phyloP scores from a whole-genome alignment of 2,113 vertebrate species.

The Apistogramma diplotaenia region DNA sequence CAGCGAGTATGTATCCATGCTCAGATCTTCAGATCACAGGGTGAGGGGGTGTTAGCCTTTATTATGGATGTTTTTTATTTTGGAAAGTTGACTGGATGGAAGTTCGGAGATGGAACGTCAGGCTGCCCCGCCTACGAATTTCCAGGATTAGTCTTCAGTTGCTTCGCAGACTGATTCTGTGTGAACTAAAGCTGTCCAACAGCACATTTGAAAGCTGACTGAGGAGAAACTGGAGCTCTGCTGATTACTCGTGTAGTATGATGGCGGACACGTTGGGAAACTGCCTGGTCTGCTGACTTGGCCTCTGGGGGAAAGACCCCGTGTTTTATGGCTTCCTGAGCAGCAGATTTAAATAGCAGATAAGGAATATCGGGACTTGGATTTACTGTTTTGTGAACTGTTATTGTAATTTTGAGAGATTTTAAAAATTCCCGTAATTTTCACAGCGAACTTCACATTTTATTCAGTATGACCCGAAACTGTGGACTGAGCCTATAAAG shows the following conservation, averaged over 20 bases:
- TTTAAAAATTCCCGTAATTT: too few relatives aligned
- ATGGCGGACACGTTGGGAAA: background rate
- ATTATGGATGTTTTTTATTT: too few relatives aligned
- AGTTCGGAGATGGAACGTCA: background rate
- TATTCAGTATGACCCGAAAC: background rate
- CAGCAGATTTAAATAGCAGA: background rate
- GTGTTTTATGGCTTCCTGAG: background rate
- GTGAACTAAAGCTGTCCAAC: background rate
- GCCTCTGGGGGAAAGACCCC: background rate
- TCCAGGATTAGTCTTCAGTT: background rate
- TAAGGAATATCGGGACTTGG: background rate
- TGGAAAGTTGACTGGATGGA: too few relatives aligned
- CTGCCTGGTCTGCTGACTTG: background rate
- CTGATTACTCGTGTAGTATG: background rate
- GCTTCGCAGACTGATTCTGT: background rate
- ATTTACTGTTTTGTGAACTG: background rate
- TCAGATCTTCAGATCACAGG: background rate
- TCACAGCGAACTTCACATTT: background rate
- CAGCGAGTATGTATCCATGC: background rate
- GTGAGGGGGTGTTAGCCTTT: too few relatives aligned
- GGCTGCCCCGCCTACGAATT: background rate
- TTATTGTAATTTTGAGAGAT: background rate
- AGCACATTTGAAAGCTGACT: background rate
- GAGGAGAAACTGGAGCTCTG: background rate
- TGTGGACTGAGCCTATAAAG: background rate